Evolutionary conservation across 2,888 invertebrate species (phyloP).

Genomic region (Hydriomena furcata): DNA sequence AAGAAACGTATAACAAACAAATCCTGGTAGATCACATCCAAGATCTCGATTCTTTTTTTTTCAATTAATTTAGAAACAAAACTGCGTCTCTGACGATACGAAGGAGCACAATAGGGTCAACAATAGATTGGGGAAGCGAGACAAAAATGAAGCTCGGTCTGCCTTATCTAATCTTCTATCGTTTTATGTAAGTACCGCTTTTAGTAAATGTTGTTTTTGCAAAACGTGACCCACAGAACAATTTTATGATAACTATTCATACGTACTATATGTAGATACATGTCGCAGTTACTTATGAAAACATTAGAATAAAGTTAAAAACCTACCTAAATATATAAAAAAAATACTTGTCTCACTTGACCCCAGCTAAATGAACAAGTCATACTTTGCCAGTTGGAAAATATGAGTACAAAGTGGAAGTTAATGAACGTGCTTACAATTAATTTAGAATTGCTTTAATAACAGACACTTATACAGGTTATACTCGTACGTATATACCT

Average conservation of each 20-base stretch:
- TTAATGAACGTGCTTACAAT: slow-evolving; percentile 12
- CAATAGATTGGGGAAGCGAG: slow-evolving; percentile 24
- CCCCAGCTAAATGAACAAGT: neutral
- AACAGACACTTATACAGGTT: slow-evolving; percentile 10
- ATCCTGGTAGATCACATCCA: slow-evolving; percentile 69
- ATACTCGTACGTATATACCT: slow-evolving; percentile 3
- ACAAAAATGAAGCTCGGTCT: slow-evolving; percentile 23
- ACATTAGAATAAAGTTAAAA: too few relatives aligned
- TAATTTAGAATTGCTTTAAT: slow-evolving; percentile 13
- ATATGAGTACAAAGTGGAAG: slow-evolving; percentile 14
- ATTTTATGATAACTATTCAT: neutral
- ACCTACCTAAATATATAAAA: too few relatives aligned
- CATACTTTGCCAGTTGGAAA: slow-evolving; percentile 12
- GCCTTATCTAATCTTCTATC: slow-evolving; percentile 24
- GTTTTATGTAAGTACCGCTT: slow-evolving; percentile 18
- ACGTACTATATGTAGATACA: too few relatives aligned
- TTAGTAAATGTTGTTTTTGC: slow-evolving; percentile 15
- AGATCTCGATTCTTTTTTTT: slow-evolving; percentile 57
- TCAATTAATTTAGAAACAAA: slow-evolving; percentile 54
- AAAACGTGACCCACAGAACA: slow-evolving; percentile 16
- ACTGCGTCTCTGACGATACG: slow-evolving; percentile 19
- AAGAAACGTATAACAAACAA: slow-evolving; percentile 70
- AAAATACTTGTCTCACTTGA: too few relatives aligned
- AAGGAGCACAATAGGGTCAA: slow-evolving; percentile 23
- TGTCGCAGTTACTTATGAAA: too few relatives aligned